Percentiles rank a stretch among this genome's conserved stretches.
phyloP scores from a whole-genome alignment of 2,888 invertebrate genomes.

The Philonicus albiceps region DNA sequence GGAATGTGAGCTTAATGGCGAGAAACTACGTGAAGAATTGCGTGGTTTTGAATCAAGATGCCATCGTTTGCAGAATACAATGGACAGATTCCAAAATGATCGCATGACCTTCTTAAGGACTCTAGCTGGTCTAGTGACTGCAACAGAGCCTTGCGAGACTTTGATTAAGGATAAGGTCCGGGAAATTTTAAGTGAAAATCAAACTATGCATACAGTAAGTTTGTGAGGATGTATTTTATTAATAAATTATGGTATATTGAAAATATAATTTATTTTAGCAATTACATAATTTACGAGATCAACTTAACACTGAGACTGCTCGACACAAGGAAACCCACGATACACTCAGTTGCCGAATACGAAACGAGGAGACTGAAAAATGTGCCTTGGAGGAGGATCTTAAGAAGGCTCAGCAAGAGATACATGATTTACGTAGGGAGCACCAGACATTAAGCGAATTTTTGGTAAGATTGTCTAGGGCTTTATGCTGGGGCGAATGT shows the following conservation, averaged over 20 bases:
- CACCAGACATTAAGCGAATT: conserved; percentile 72
- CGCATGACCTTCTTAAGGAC: conserved; percentile 60
- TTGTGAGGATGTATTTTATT: too few species aligned
- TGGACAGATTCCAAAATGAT: conserved; percentile 62
- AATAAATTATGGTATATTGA: background rate
- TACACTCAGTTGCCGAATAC: conserved; percentile 71
- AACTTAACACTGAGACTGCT: conserved; percentile 75
- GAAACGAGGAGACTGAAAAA: conserved; percentile 73
- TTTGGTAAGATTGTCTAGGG: conserved; percentile 81
- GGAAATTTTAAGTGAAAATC: conserved; percentile 79
- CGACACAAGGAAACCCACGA: conserved; percentile 68
- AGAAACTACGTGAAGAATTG: conserved; percentile 62
- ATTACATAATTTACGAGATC: conserved; percentile 78
- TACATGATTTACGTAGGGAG: conserved; percentile 68
- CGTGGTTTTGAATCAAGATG: conserved; percentile 63
- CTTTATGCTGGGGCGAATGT: conserved; percentile 68
- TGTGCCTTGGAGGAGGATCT: conserved; percentile 76
- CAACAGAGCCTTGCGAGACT: conserved; percentile 80
- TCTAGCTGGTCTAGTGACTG: conserved; percentile 65
- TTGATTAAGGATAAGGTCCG: conserved; percentile 81
- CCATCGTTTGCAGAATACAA: conserved; percentile 60
- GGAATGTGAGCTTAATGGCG: conserved; percentile 77
- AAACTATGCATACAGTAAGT: conserved; percentile 76
- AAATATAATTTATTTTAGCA: conserved; percentile 65
- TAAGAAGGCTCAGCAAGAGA: conserved; percentile 81